These are phyloP conservation scores for Tribolium freemani DNA, from an alignment of 2,888 invertebrate species.

Conservation along the genomic window DNA sequence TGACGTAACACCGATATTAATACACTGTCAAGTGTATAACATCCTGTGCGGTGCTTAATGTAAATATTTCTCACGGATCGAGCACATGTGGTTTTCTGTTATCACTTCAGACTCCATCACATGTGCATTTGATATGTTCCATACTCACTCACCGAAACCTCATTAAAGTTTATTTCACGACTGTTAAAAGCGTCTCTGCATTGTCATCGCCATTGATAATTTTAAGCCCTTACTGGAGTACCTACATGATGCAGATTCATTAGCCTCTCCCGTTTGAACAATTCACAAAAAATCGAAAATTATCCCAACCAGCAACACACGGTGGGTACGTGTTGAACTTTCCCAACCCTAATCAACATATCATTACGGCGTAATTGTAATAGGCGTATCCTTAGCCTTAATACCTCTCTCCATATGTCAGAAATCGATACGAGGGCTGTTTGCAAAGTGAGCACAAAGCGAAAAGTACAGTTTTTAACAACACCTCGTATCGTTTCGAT, in stretches of 20 bases:
- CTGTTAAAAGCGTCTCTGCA: constrained; percentile 23
- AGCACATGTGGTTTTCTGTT: constrained; percentile 39
- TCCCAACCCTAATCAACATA: constrained; percentile 39
- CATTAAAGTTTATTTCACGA: constrained; percentile 38
- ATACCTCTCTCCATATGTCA: constrained; percentile 19
- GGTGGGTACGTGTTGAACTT: constrained; percentile 32
- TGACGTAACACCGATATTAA: too few relatives aligned
- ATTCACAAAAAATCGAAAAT: not conserved
- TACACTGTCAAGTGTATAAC: constrained; percentile 25
- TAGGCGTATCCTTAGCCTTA: constrained; percentile 39
- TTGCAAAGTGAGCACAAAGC: not conserved
- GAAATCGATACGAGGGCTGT: constrained; percentile 4
- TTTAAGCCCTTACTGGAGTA: too few relatives aligned
- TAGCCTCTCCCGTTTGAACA: not conserved
- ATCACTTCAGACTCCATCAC: constrained; percentile 40
- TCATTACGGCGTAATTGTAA: constrained; percentile 36
- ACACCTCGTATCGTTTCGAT: constrained; percentile 30
- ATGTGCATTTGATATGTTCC: constrained; percentile 42
- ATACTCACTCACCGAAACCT: constrained; percentile 40
- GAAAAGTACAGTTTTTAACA: not conserved
- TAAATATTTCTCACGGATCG: constrained; percentile 43
- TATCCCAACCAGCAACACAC: constrained; percentile 20
- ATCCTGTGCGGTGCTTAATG: constrained; percentile 38
- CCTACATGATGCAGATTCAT: too few relatives aligned
- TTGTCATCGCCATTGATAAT: constrained; percentile 4